phyloP scores from a whole-genome alignment of 1,140 invertebrate genomes.

The Bombus terrestris region DNA sequence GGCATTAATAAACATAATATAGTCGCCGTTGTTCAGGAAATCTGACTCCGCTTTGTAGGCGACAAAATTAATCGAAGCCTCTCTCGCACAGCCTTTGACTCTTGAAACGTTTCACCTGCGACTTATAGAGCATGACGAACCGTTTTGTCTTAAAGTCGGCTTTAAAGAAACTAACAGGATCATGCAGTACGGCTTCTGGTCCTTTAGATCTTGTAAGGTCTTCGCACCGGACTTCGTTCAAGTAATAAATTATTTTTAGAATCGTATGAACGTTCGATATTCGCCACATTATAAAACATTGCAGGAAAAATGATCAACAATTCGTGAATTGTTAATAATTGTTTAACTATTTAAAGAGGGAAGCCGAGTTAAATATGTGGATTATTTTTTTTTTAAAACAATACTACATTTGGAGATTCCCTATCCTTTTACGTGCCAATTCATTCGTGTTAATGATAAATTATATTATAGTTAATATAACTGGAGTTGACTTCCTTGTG shows the following conservation, averaged over 20 bases:
- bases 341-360: no score
- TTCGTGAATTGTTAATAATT: no score
- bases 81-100: slow-evolving; percentile 1
- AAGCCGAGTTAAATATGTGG: no score
- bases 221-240: slow-evolving; percentile 4
- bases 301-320: background rate
- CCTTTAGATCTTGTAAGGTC: slow-evolving; percentile 27
- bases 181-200: slow-evolving; percentile 39
- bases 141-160: slow-evolving; percentile 40
- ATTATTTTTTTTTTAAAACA: no score
- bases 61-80: slow-evolving; percentile 37
- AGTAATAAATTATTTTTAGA: background rate
- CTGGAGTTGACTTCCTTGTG: no score
- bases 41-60: background rate
- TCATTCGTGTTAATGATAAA: no score
- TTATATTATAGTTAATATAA: no score
- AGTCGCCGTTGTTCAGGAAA: background rate
- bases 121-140: slow-evolving; percentile 23
- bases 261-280: background rate
- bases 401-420: no score
- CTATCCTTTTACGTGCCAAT: no score
- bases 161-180: slow-evolving; percentile 52
- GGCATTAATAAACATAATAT: background rate
- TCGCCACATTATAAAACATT: background rate
- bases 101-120: slow-evolving; percentile 2